Base-by-base conservation (phyloP, 2,113 vertebrate genomes). In the Chaetura pelagica region DNA sequence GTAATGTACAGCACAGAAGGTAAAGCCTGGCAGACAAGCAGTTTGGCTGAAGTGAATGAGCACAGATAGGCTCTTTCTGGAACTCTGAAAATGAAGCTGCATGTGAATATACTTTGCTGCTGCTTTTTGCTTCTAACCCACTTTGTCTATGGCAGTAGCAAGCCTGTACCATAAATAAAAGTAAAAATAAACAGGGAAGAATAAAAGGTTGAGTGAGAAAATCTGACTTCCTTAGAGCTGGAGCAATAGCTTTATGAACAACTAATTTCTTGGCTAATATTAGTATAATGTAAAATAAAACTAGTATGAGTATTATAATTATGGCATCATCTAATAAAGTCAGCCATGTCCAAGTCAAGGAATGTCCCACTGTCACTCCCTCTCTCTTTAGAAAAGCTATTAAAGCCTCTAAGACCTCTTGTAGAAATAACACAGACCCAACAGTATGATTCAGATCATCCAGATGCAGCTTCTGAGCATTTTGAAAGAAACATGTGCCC, bases 361-460 rank as follows among this genome's bases (percentile, higher is more conserved):
- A 86, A 74, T 86, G 15, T 13, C 27, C 2, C 5, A 19, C 20
- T 55, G 2, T 73, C 5, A 1, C 2, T 7, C 22, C 4, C 0
- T 10, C 22, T 49, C 19, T 48, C 11, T 74, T 66, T 12, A 14
- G 14, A 68, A 77, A 77, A 74, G 2, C 21, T 54, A 22, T 44
- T 59, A 84, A 80, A 88, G 4, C 14, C 48, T 63, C 12, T 62
- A 55, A 84, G 14, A 62, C 16, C 12, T 57, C 17, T 51, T 34
- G 26, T 29, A 82, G 55, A 84, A 89, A 84, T 75, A 91, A 74
- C 14, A 67, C 15, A 40, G 30, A 44, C 7, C 42, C 87, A 92
- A 84, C 74, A 92, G 81, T 51, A 58, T 52, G 20, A 40, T 16
- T 85, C 44, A 51, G 27, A 76, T 82, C n/a, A 82, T 64, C 32